phyloP scores from a whole-genome alignment of 2,797 vertebrate genomes.

The Acridotheres tristis region DNA sequence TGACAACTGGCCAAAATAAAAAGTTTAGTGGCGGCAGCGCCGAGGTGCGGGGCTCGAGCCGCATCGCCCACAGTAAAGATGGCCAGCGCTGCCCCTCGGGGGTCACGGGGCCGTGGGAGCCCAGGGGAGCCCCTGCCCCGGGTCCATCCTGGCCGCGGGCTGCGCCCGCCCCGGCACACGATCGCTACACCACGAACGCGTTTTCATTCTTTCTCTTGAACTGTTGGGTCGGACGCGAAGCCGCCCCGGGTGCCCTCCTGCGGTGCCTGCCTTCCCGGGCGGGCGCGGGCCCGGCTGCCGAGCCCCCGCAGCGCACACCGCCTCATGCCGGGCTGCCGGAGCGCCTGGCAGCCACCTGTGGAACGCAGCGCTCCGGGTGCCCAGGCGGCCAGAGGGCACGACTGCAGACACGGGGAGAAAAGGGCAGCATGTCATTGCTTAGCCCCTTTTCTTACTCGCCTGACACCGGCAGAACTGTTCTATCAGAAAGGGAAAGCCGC shows the following conservation, averaged over 20 bases:
- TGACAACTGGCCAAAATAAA: background rate
- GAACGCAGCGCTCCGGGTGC: background rate
- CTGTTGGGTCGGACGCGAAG: background rate
- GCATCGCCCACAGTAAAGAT: slow-evolving; percentile 17
- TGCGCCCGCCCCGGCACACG: background rate
- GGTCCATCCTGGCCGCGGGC: background rate
- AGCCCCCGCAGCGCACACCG: background rate
- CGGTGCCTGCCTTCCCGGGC: background rate
- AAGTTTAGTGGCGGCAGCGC: background rate
- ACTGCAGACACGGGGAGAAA: background rate
- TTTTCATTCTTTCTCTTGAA: background rate
- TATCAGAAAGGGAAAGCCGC: background rate
- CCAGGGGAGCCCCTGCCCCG: too few relatives aligned
- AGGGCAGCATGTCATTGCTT: background rate
- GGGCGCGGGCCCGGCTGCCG: background rate
- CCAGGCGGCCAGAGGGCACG: background rate
- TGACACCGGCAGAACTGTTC: background rate
- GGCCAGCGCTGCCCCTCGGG: background rate
- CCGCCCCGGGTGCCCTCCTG: background rate
- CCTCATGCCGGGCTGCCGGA: background rate
- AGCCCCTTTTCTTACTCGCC: background rate
- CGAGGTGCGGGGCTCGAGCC: background rate
- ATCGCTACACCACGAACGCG: background rate
- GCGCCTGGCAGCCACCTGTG: background rate
- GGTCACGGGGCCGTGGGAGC: background rate